Evolutionary conservation across 1,140 invertebrate species (phyloP).

Genomic region (Acromyrmex heyeri): DNA sequence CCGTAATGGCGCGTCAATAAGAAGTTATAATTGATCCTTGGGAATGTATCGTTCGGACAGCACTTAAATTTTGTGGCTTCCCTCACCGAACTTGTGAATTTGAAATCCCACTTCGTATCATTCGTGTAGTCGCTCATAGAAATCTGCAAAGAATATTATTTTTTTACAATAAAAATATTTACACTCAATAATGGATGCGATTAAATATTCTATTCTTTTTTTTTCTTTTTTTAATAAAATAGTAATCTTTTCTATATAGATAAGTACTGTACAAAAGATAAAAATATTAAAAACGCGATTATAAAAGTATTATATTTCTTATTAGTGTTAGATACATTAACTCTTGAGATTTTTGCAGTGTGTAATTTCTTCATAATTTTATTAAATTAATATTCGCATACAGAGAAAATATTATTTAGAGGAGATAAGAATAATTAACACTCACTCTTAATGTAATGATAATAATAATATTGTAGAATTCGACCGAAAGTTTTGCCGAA

Average conservation of each 20-base stretch:
- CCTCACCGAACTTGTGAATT: conserved; percentile 74
- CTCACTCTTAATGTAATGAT: neutral
- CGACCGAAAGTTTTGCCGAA: too few species aligned
- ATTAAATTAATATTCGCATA: neutral
- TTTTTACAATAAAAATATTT: neutral
- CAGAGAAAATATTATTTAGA: neutral
- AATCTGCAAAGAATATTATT: conserved; percentile 34
- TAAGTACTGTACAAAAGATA: neutral
- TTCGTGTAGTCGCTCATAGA: conserved; percentile 51
- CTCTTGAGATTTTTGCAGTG: neutral
- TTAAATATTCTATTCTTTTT: neutral
- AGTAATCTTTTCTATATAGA: neutral
- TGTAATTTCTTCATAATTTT: neutral
- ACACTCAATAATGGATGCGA: neutral
- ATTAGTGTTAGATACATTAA: neutral
- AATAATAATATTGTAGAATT: too few species aligned
- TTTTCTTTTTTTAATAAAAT: neutral
- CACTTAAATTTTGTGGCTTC: conserved; percentile 79
- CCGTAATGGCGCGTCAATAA: conserved; percentile 83
- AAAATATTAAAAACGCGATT: neutral
- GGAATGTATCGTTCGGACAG: conserved; percentile 85
- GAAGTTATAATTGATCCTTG: conserved; percentile 84
- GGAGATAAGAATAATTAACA: neutral
- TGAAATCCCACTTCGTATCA: conserved; percentile 80
- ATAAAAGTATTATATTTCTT: neutral